Evolutionary conservation across 2,797 vertebrate species (phyloP), one percentile per base, ranked within the genome.

Genomic region (Vireo griseus): DNA sequence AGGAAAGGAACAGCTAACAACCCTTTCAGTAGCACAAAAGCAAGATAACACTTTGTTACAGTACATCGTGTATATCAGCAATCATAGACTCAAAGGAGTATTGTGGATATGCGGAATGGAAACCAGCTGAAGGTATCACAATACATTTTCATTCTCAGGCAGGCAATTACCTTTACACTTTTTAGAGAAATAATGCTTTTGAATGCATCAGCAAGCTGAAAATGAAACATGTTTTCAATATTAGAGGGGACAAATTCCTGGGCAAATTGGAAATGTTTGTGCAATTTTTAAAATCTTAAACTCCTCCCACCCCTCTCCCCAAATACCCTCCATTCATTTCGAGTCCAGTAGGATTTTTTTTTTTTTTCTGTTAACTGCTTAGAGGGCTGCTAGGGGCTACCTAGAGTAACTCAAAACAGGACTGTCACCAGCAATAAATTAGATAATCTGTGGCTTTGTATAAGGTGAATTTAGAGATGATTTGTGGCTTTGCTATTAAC

Each of bases 401-500:
- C 51, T 77, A 74, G 42, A 91, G 39, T 33, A 73, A 45, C 29
- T 93, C 29, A 66, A 86, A 86, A 52, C 45, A 54, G 17, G 47
- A 73, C 52, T 77, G 61, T 55, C 72, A 75, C 52, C 55, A 63
- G 55, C 86, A 73, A 72, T 76, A 85, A 42, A 78, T 76, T 35
- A 65, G 48, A 73, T 84, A 16, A 84, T 69, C 73, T 52, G 39
- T 52, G 51, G 28, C 67, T 94, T 88, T 86, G 66, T 90, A 88
- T 92, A 65, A 35, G 66, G 66, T 84, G 77, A 68, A 31, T 94
- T 94, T 75, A 66, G 47, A 86, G 61, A 85, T 73, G 63, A 91
- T 85, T 89, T 82, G 92, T 92, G 81, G 59, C 78, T 83, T 89
- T 89, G 39, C 54, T 73, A 37, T 90, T 94, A 76, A 47, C 72